Evolutionary conservation across 2,888 invertebrate species (phyloP), one percentile per base, ranked within the genome.

Genomic region (Galerucella calmariensis): DNA sequence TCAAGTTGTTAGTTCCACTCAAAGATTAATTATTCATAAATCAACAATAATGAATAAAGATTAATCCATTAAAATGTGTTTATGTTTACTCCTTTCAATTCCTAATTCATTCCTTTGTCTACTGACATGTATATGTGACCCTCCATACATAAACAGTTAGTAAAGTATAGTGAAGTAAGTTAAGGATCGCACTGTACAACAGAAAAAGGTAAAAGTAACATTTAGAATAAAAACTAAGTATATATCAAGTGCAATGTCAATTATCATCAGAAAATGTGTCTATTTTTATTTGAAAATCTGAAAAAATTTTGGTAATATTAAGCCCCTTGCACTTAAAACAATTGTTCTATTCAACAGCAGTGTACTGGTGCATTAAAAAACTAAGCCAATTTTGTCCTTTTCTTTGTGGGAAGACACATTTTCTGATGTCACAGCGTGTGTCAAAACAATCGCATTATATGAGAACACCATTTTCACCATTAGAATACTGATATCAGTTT

Each of bases 341-440:
- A 86, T 85, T 85, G 84, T 86, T 83, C 80, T 81, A 81, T 78
- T 81, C 78, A 85, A 85, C 87, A 87, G 86, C 87, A 86, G 88
- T 90, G 90, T 90, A 88, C 85, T 14, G 85, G 86, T 89, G 87
- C 89, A 89, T 88, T 82, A 90, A 90, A 61, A 71, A 90, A 90
- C 90, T 90, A 90, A 91, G 90, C 90, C 89, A 77, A 77, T 69
- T 76, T 79, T 78, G 85, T 90, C 90, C 89, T 89, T 80, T 80
- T 90, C 89, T 89, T 90, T 92, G 92, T 92, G 90, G 91, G 91
- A 91, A 92, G 92, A 92, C 94, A 94, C 94, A 94, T 94, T 94
- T 94, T 94, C 94, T 94, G 94, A 93, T 91, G 24, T 72, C 88
- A 80, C 63, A 65, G 63, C 46, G 46, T 65, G 63, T 41, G 44